phyloP scores from a whole-genome alignment of 2,888 invertebrate genomes.

The Timema podura region DNA sequence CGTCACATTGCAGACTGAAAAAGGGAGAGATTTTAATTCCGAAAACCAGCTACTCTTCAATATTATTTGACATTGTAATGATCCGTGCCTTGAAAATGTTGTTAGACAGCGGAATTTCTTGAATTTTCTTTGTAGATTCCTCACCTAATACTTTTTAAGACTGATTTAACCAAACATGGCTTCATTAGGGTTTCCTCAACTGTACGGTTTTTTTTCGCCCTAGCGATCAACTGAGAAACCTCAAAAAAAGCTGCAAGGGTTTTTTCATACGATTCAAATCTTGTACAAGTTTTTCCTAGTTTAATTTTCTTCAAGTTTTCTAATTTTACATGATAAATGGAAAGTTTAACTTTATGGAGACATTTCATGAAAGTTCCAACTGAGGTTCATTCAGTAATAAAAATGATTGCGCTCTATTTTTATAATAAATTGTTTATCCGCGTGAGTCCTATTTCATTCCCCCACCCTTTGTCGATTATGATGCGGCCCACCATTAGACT shows the following conservation, averaged over 20 bases:
- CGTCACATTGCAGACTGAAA: not conserved
- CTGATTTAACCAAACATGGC: not conserved
- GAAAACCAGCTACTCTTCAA: not conserved
- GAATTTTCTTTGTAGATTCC: not conserved
- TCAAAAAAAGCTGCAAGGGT: not conserved
- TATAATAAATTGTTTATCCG: no score
- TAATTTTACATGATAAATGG: no score
- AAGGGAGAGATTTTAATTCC: not conserved
- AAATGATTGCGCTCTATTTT: no score
- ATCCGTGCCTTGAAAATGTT: constrained; percentile 6
- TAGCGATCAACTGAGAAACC: not conserved
- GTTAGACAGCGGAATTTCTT: no score
- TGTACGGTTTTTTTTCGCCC: not conserved
- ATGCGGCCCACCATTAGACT: no score
- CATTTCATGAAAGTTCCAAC: no score
- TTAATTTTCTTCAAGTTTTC: no score
- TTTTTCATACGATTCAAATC: not conserved
- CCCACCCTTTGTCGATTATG: no score
- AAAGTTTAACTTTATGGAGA: no score
- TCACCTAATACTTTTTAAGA: not conserved
- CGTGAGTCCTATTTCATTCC: no score
- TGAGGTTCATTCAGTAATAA: no score
- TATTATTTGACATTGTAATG: not conserved
- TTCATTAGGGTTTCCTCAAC: not conserved
- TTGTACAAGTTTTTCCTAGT: not conserved